Percentiles rank a stretch among this genome's conserved stretches.
Conservation (phyloP, 2,797 vertebrate genomes). For the Holocentrus rufus region DNA sequence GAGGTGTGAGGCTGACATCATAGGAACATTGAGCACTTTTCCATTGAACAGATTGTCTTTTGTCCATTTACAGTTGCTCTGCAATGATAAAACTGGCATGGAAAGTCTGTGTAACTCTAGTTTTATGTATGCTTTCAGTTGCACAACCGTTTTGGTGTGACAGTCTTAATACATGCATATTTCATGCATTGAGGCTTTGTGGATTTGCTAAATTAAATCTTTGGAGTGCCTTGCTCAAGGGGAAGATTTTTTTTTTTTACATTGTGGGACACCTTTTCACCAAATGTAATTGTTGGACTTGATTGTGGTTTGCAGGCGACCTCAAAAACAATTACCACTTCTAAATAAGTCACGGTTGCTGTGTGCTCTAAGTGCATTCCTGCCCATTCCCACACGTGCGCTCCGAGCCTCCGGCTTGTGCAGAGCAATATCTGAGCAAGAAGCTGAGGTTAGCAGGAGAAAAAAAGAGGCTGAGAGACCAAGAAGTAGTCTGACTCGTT, state of each 20-base stretch:
- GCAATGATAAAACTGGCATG: no score
- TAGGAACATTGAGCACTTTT: conserved; percentile 28
- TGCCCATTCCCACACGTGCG: not conserved
- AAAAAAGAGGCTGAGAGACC: not conserved
- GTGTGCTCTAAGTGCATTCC: not conserved
- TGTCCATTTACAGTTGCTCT: conserved; percentile 14
- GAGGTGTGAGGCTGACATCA: conserved; percentile 36
- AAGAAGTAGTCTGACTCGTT: not conserved
- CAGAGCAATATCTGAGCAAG: not conserved
- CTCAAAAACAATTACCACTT: no score
- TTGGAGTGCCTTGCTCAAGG: no score
- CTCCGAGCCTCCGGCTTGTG: conserved; percentile 9
- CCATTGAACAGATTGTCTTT: conserved; percentile 23
- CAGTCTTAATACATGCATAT: not conserved
- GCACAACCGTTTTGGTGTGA: not conserved
- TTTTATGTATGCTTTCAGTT: not conserved
- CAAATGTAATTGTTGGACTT: no score
- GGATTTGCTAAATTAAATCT: no score
- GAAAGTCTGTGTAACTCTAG: no score
- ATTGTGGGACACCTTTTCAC: no score
- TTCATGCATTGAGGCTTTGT: no score
- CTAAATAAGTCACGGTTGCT: no score
- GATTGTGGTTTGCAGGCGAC: no score
- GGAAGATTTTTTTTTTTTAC: no score
- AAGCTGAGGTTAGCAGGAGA: not conserved